Evolutionary conservation across 2,888 invertebrate genomes (phyloP).

Genomic region (Metalampra italica): DNA sequence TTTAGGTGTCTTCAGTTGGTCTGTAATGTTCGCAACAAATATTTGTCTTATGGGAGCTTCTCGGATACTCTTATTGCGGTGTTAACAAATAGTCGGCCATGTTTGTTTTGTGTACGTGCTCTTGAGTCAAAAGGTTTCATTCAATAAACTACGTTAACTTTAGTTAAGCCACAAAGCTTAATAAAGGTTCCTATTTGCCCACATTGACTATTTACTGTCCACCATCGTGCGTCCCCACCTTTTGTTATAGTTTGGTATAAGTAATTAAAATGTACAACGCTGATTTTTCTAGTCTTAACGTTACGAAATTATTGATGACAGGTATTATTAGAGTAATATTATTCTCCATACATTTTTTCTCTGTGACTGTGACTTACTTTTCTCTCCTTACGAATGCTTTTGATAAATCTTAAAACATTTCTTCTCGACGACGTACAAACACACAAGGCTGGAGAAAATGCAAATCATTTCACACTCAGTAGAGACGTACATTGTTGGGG

Average conservation of each 20-base stretch:
- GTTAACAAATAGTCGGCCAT: conserved; percentile 49
- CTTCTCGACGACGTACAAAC: too few species aligned
- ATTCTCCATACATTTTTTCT: too few species aligned
- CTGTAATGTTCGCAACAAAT: conserved; percentile 47
- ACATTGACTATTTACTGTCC: too few species aligned
- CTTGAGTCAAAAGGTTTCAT: conserved; percentile 3
- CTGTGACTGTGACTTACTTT: too few species aligned
- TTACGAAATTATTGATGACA: too few species aligned
- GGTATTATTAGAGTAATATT: too few species aligned
- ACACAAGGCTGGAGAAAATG: conserved; percentile 15
- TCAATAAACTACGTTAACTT: not conserved
- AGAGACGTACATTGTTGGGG: conserved; percentile 1
- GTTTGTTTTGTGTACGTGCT: conserved; percentile 9
- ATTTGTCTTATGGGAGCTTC: conserved; percentile 54
- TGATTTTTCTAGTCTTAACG: too few species aligned
- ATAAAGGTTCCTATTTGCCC: not conserved
- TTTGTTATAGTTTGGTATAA: too few species aligned
- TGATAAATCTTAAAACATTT: too few species aligned
- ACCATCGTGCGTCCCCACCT: too few species aligned
- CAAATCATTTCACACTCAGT: conserved; percentile 29
- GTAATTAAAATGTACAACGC: too few species aligned
- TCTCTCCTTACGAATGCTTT: too few species aligned
- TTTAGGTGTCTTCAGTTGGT: conserved; percentile 35
- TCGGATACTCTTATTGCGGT: conserved; percentile 61
- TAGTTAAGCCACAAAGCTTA: not conserved